A percentile compares a stretch with the other conserved stretches of the same genome.
These are phyloP conservation scores for Sphecodes monilicornis DNA, from an alignment of 2,888 invertebrate species.

Conservation along the genomic window DNA sequence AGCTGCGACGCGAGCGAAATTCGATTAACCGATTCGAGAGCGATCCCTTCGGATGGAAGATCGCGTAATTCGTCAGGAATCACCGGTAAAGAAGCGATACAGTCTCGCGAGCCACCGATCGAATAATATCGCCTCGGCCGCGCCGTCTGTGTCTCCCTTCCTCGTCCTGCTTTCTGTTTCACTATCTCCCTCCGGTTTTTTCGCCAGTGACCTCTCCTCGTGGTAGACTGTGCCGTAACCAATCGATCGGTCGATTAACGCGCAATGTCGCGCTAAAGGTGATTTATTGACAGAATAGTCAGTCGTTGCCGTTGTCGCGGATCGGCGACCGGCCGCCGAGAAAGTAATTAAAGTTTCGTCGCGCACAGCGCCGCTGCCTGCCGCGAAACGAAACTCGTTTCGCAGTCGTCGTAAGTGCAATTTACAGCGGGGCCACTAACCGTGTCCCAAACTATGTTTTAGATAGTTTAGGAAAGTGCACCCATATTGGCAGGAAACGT, in stretches of 20 bases:
- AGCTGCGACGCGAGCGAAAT: background rate
- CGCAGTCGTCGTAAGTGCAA: conserved; percentile 40
- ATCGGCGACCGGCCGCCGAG: conserved; percentile 27
- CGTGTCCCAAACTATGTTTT: conserved; percentile 31
- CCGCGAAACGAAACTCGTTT: conserved; percentile 19
- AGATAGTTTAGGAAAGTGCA: conserved; percentile 33
- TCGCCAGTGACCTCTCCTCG: background rate
- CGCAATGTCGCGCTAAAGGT: background rate
- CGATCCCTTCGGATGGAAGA: conserved; percentile 10
- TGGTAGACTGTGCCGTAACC: background rate
- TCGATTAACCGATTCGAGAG: conserved; percentile 13
- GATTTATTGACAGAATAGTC: conserved; percentile 40
- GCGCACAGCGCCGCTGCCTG: conserved; percentile 23
- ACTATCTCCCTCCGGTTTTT: background rate
- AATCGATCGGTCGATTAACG: conserved; percentile 18
- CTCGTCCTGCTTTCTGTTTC: background rate
- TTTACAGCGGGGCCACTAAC: conserved; percentile 23
- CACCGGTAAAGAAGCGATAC: background rate
- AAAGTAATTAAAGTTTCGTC: conserved; percentile 49
- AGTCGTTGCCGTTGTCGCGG: conserved; percentile 3
- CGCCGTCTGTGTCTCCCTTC: background rate
- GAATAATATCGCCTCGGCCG: background rate
- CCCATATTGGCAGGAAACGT: conserved; percentile 34
- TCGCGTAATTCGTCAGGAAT: conserved; percentile 9
- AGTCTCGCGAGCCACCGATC: background rate